Percentiles rank a stretch among this genome's conserved stretches.
phyloP scores from a whole-genome alignment of 1,140 invertebrate genomes.

The Lordiphosa collinella region DNA sequence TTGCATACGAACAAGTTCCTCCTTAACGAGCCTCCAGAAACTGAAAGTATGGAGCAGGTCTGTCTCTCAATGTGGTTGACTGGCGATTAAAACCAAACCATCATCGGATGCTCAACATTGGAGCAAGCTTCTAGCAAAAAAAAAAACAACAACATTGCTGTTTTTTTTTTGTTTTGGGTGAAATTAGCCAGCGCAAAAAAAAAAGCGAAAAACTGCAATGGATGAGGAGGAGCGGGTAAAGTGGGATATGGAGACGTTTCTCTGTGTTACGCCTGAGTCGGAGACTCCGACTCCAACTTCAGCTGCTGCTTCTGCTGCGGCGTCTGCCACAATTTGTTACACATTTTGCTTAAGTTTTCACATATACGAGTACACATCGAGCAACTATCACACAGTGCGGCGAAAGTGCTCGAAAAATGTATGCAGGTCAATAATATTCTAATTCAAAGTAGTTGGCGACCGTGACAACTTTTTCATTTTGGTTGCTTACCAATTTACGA shows the following conservation, averaged over 20 bases:
- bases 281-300: constrained; percentile 21
- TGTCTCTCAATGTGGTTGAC: constrained; percentile 13
- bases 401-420: neutral
- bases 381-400: constrained; percentile 35
- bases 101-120: constrained; percentile 13
- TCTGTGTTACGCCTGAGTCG: constrained; percentile 56
- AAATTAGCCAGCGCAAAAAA: constrained; percentile 51
- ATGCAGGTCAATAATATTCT: too few relatives aligned
- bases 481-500: too few relatives aligned
- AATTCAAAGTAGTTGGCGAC: too few relatives aligned
- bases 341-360: constrained; percentile 12
- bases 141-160: constrained; percentile 5
- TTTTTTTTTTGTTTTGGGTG: constrained; percentile 44
- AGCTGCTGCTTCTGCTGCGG: constrained; percentile 20
- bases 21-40: neutral
- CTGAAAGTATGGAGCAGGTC: constrained; percentile 12
- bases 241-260: constrained; percentile 26
- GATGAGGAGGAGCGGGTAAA: neutral
- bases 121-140: constrained; percentile 40
- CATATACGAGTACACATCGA: neutral
- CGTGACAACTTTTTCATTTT: too few relatives aligned
- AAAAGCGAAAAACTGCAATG: constrained; percentile 18
- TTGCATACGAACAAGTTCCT: constrained; percentile 29
- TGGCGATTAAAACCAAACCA: constrained; percentile 24
- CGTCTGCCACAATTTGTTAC: constrained; percentile 19